Conservation (phyloP, 2,888 invertebrate genomes). For the Chymomyza amoena region DNA sequence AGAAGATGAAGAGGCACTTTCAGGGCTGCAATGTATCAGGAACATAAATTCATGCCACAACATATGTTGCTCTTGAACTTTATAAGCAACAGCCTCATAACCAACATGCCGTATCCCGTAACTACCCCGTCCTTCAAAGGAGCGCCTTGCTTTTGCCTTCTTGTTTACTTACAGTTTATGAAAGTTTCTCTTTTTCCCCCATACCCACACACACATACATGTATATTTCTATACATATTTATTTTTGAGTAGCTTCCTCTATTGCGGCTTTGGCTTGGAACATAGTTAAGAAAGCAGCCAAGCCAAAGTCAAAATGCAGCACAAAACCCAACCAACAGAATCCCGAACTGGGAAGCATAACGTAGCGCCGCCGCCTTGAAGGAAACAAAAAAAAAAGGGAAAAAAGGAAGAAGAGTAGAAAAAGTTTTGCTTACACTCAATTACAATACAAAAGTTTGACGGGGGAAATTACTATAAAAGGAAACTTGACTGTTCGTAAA, state of each 20-base stretch:
- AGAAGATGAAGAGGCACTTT: not conserved
- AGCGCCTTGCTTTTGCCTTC: slow-evolving; percentile 5
- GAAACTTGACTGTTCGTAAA: slow-evolving; percentile 57
- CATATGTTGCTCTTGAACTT: slow-evolving; percentile 70
- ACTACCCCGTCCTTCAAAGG: not conserved
- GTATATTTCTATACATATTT: slow-evolving; percentile 5
- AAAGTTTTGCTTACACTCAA: slow-evolving; percentile 73
- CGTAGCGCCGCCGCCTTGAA: slow-evolving; percentile 15
- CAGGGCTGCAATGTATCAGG: slow-evolving; percentile 34
- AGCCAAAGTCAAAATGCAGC: slow-evolving; percentile 15
- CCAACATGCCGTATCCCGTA: slow-evolving; percentile 1
- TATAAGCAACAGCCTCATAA: slow-evolving; percentile 33
- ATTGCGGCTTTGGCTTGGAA: slow-evolving; percentile 54
- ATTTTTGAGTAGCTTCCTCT: slow-evolving; percentile 67
- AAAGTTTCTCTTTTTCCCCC: slow-evolving; percentile 53
- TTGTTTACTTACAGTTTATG: slow-evolving; percentile 47
- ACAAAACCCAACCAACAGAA: slow-evolving; percentile 37
- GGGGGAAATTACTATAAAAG: slow-evolving; percentile 68
- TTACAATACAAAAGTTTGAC: slow-evolving; percentile 72
- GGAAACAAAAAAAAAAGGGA: not conserved
- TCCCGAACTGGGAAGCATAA: slow-evolving; percentile 11
- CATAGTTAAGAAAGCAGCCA: slow-evolving; percentile 43
- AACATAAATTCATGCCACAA: slow-evolving; percentile 67
- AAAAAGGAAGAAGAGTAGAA: slow-evolving; percentile 9
- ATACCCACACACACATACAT: not conserved